phyloP scores from a whole-genome alignment of 2,113 vertebrate species.

The Morone saxatilis region DNA sequence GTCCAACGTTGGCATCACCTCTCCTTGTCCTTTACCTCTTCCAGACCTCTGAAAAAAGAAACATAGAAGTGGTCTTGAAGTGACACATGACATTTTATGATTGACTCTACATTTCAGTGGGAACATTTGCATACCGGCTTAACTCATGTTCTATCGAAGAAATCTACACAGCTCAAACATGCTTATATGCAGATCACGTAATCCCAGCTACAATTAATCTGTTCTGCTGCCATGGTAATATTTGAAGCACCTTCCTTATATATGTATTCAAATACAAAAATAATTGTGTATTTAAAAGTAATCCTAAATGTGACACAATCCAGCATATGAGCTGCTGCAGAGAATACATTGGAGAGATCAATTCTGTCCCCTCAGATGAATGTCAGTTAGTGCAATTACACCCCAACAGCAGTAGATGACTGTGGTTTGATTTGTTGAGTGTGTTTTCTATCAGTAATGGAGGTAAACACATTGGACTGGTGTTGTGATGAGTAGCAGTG shows the following conservation, averaged over 20 bases:
- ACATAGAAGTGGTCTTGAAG: neutral
- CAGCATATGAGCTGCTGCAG: neutral
- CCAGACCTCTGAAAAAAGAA: slow-evolving; percentile 69
- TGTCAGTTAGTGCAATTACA: neutral
- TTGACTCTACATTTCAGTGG: neutral
- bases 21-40: slow-evolving; percentile 86
- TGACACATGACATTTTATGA: neutral
- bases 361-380: slow-evolving; percentile 10
- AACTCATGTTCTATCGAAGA: neutral
- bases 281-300: slow-evolving; percentile 25
- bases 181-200: slow-evolving; percentile 1
- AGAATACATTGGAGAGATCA: slow-evolving; percentile 9
- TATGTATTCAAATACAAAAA: slow-evolving; percentile 1
- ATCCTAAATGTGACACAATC: neutral
- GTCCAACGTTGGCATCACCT: slow-evolving; percentile 96
- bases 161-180: slow-evolving; percentile 5
- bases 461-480: slow-evolving; percentile 9
- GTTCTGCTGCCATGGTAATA: neutral
- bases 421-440: slow-evolving; percentile 3
- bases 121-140: neutral
- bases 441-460: neutral
- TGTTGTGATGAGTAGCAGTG: slow-evolving; percentile 26
- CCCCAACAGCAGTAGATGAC: neutral
- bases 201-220: slow-evolving; percentile 13
- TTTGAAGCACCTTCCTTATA: neutral